A percentile compares a stretch with the other conserved stretches of the same genome.
Evolutionary conservation across 1,140 invertebrate species (phyloP).

Genomic region (Venturia canescens): DNA sequence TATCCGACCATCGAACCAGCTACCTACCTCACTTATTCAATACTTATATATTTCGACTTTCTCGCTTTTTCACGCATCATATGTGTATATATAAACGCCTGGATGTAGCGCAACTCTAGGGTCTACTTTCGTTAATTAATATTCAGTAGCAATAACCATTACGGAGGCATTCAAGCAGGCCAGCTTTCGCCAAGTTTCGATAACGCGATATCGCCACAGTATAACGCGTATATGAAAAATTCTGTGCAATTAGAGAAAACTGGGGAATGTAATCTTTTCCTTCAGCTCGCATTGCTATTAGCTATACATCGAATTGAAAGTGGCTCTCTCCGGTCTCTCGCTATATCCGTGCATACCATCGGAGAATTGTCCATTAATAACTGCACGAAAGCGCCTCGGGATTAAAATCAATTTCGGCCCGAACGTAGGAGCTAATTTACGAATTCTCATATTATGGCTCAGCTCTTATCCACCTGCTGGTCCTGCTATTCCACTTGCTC

Average conservation of each 20-base stretch:
- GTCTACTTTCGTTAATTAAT: conserved; percentile 61
- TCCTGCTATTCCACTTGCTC: background rate
- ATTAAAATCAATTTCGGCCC: conserved; percentile 44
- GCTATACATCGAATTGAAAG: conserved; percentile 26
- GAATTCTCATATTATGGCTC: conserved; percentile 34
- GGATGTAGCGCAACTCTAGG: background rate
- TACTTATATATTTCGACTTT: background rate
- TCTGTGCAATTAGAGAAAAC: conserved; percentile 62
- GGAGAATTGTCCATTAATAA: conserved; percentile 40
- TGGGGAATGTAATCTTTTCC: conserved; percentile 26
- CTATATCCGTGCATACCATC: conserved; percentile 1
- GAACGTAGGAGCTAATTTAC: conserved; percentile 41
- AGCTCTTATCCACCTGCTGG: conserved; percentile 23
- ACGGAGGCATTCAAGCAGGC: conserved; percentile 44
- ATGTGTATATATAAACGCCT: background rate
- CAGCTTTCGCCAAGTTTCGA: conserved; percentile 27
- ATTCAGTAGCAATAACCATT: conserved; percentile 57
- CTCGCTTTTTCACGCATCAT: background rate
- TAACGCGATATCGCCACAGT: conserved; percentile 19
- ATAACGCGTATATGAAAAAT: conserved; percentile 61
- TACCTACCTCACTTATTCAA: background rate
- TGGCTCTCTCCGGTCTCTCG: background rate
- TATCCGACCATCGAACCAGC: conserved; percentile 14
- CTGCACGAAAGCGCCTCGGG: conserved; percentile 32
- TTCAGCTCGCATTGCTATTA: background rate